These are phyloP conservation scores for Drosophila malerkotliana DNA, from an alignment of 1,140 invertebrate genomes.

Conservation along the genomic window DNA sequence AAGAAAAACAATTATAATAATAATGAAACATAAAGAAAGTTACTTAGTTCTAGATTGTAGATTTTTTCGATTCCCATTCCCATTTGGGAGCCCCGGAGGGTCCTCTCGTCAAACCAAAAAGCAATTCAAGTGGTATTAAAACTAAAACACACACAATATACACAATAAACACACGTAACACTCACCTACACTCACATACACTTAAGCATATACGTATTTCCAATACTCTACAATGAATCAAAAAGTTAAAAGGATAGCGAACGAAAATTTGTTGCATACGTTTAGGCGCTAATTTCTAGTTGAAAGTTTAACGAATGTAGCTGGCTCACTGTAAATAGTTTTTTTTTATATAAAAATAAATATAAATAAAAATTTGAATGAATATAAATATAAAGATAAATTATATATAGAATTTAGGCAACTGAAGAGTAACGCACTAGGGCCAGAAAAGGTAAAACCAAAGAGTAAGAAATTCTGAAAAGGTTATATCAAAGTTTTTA, in stretches of 20 bases:
- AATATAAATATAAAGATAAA: constrained; percentile 18
- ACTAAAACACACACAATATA: constrained; percentile 16
- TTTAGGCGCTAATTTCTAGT: constrained; percentile 50
- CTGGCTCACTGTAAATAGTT: constrained; percentile 43
- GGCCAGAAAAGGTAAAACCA: constrained; percentile 12
- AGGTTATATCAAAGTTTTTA: not conserved
- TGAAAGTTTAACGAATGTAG: constrained; percentile 28
- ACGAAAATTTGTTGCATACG: constrained; percentile 55
- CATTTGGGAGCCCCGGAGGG: not conserved
- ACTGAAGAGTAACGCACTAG: constrained; percentile 33
- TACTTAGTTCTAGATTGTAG: constrained; percentile 65
- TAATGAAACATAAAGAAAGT: constrained; percentile 13
- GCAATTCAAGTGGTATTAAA: constrained; percentile 78
- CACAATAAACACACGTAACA: constrained; percentile 13
- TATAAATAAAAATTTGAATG: constrained; percentile 9
- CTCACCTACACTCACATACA: constrained; percentile 26
- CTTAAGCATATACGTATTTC: constrained; percentile 28
- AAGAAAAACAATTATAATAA: not conserved
- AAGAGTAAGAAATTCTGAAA: not conserved
- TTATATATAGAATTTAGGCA: constrained; percentile 20
- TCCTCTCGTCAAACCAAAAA: constrained; percentile 46
- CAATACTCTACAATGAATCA: constrained; percentile 38
- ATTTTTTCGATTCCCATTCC: constrained; percentile 33
- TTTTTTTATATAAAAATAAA: constrained; percentile 22
- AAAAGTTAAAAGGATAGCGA: constrained; percentile 39